phyloP scores from a whole-genome alignment of 2,797 vertebrate species.

The Protosalanx chinensis region DNA sequence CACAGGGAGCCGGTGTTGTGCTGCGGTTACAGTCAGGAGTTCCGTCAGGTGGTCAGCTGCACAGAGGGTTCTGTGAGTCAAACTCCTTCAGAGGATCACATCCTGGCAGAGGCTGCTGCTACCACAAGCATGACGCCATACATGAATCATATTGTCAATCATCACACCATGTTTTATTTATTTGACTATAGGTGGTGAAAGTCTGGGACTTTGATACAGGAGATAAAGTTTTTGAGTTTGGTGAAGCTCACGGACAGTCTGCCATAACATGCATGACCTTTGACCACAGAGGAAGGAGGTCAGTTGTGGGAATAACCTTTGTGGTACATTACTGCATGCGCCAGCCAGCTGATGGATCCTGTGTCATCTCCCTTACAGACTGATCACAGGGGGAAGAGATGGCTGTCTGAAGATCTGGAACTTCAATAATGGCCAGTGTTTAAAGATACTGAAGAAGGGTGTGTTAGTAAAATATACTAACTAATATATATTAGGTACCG shows the following conservation, averaged over 20 bases:
- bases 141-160: not conserved
- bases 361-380: constrained; percentile 45
- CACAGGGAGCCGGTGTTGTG: constrained; percentile 76
- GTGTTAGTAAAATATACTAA: constrained; percentile 19
- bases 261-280: constrained; percentile 75
- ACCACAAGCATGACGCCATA: not conserved
- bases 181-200: constrained; percentile 67
- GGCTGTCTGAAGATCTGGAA: constrained; percentile 74
- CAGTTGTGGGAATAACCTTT: not conserved
- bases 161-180: not conserved
- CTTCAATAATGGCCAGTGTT: constrained; percentile 68
- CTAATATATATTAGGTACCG: not conserved
- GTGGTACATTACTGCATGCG: not conserved
- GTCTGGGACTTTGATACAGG: constrained; percentile 77
- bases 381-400: constrained; percentile 74
- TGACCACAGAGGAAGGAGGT: constrained; percentile 74
- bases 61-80: constrained; percentile 77
- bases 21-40: constrained; percentile 73
- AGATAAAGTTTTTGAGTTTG: constrained; percentile 73
- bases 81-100: constrained; percentile 9
- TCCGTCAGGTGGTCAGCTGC: constrained; percentile 80
- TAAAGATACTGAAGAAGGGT: constrained; percentile 70
- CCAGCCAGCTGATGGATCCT: not conserved
- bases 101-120: not conserved
- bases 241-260: constrained; percentile 50